phyloP scores from a whole-genome alignment of 2,113 vertebrate genomes.

The Anas platyrhynchos region DNA sequence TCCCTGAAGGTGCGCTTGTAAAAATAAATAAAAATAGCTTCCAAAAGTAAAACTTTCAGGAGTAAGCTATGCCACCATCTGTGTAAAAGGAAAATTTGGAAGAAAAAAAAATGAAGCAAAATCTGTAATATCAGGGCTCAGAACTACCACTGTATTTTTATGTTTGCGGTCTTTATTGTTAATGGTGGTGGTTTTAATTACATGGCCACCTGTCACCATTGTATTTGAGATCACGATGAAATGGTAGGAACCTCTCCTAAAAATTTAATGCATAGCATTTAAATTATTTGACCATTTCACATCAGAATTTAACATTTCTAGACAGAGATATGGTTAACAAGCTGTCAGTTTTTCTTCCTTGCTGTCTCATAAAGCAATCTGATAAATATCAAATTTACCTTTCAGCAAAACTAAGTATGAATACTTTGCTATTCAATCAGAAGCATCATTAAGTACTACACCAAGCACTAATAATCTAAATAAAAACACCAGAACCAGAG shows the following conservation, averaged over 20 bases:
- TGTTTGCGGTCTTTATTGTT: neutral
- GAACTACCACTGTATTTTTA: neutral
- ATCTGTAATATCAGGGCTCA: constrained; percentile 29
- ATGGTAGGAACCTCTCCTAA: constrained; percentile 48
- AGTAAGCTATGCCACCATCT: constrained; percentile 60
- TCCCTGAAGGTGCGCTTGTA: constrained; percentile 45
- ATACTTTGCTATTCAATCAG: neutral
- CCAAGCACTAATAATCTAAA: neutral
- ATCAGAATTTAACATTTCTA: neutral
- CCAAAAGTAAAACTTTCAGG: constrained; percentile 50
- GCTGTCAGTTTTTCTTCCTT: neutral
- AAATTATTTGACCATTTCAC: constrained; percentile 44
- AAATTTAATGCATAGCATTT: constrained; percentile 38
- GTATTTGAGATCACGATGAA: constrained; percentile 48
- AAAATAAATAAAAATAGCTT: constrained; percentile 69
- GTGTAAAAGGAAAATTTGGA: constrained; percentile 31
- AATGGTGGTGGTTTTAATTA: constrained; percentile 6
- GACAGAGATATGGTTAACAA: neutral
- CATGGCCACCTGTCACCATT: constrained; percentile 52
- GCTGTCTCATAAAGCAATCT: neutral
- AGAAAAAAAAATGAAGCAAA: constrained; percentile 23
- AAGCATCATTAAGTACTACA: neutral
- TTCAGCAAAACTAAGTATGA: neutral
- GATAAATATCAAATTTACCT: neutral
- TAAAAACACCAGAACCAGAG: neutral